Conservation (phyloP, 2,888 invertebrate species). For the Hyles lineata region DNA sequence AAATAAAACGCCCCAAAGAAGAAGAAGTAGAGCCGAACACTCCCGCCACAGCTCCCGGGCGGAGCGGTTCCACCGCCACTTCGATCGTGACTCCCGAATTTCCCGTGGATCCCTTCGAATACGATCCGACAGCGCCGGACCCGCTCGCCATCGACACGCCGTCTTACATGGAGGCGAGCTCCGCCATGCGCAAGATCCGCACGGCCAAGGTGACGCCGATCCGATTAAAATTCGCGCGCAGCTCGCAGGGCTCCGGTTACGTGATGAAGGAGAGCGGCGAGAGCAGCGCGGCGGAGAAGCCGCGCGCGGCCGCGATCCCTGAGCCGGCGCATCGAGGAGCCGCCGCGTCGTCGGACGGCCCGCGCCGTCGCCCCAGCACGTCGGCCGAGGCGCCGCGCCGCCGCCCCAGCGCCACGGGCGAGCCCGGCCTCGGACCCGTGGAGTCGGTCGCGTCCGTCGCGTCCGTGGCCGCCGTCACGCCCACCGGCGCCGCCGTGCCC, state of each 20-base stretch:
- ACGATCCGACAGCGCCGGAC: slow-evolving; percentile 76
- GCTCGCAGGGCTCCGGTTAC: slow-evolving; percentile 90
- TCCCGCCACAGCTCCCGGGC: slow-evolving; percentile 58
- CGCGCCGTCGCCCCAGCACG: slow-evolving; percentile 13
- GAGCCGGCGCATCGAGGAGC: too few relatives aligned
- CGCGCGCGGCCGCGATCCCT: slow-evolving; percentile 36
- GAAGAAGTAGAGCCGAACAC: slow-evolving; percentile 53
- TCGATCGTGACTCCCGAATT: slow-evolving; percentile 63
- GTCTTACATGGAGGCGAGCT: slow-evolving; percentile 67
- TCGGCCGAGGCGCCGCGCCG: not conserved
- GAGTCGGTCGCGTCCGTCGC: slow-evolving; percentile 44
- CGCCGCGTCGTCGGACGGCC: too few relatives aligned
- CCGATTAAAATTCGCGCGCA: slow-evolving; percentile 92
- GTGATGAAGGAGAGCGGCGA: slow-evolving; percentile 82
- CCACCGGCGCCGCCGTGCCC: slow-evolving; percentile 39
- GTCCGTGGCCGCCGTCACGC: slow-evolving; percentile 30
- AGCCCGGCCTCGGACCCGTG: too few relatives aligned
- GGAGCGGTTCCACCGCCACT: slow-evolving; percentile 45
- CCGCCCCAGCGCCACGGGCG: too few relatives aligned
- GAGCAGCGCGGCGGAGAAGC: slow-evolving; percentile 44
- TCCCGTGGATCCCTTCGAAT: slow-evolving; percentile 75
- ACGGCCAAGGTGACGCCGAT: slow-evolving; percentile 91
- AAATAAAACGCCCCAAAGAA: slow-evolving; percentile 86
- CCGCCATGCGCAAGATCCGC: slow-evolving; percentile 84
- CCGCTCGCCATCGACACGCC: slow-evolving; percentile 77